Evolutionary conservation across 1,140 invertebrate species (phyloP).

Genomic region (Hypothenemus hampei): DNA sequence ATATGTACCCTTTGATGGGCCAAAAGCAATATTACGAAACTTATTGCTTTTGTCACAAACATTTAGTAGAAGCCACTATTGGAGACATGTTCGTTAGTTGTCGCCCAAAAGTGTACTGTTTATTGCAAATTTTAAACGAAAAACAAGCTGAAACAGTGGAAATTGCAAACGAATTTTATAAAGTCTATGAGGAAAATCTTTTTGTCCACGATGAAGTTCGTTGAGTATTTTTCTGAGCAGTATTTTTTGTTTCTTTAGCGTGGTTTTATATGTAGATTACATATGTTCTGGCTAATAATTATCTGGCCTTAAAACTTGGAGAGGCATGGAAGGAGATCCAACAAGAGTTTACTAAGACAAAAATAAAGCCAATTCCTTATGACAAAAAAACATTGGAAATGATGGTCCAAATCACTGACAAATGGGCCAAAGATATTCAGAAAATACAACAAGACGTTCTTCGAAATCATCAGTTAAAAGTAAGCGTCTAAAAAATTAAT

Average conservation of each 20-base stretch:
- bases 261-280: conserved; percentile 29
- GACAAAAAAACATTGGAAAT: conserved; percentile 25
- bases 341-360: conserved; percentile 27
- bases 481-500: conserved; percentile 6
- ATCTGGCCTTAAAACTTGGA: conserved; percentile 34
- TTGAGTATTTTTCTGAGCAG: too few relatives aligned
- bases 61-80: conserved; percentile 25
- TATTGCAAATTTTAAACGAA: conserved; percentile 31
- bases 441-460: conserved; percentile 27
- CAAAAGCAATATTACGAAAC: conserved; percentile 9
- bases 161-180: conserved; percentile 33
- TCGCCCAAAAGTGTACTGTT: conserved; percentile 39
- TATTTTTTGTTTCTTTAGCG: neutral
- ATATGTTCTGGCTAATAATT: conserved; percentile 35
- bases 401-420: conserved; percentile 24
- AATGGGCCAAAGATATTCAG: conserved; percentile 31
- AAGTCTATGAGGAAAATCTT: neutral
- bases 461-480: conserved; percentile 15
- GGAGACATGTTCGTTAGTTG: conserved; percentile 34
- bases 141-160: conserved; percentile 26
- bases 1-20: conserved; percentile 12
- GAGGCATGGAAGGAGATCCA: conserved; percentile 38
- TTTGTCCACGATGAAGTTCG: neutral
- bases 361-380: conserved; percentile 25
- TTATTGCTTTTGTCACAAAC: conserved; percentile 8